Base-by-base conservation (phyloP, 2,113 vertebrate genomes). In the Chloebia gouldiae region DNA sequence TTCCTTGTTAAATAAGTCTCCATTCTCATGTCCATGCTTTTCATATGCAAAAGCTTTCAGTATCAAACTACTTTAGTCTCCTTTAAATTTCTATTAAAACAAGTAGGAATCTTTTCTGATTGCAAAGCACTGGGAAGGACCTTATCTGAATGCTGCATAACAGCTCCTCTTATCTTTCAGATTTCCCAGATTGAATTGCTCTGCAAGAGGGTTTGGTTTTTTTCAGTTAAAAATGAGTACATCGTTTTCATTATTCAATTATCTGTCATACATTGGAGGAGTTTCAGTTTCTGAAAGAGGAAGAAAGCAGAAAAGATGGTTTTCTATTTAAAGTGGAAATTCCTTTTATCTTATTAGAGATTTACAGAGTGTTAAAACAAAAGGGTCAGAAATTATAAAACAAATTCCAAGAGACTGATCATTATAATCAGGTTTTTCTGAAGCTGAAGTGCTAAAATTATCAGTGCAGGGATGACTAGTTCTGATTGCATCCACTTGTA, bases 401-500 rank as follows among this genome's bases (percentile, higher is more conserved):
- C 61, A 95, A 92, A 93, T 75, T 83, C n/a, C 76, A 82, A 84
- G 61, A 70, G 54, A 54, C 54, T 95, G 69, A 92, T 93, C 17
- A 53, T 83, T 84, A n/a, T 81, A 92, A 95, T 91, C n/a, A 87
- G 2, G 0, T 1, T 28, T 91, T 80, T 83, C 50, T 70, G 1
- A 88, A 64, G 31, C 1, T 77, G 65, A 88, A 92, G 72, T 84
- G 65, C 39, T 88, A 86, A 83, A 94, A 89, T 86, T 86, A 59
- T 72, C 79, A 77, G 3, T 91, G 42, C 37, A 84, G 54, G 22
- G 85, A 68, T 86, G 72, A 79, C 42, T 89, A 57, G 24, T 54
- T 91, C 84, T 96, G 93, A 95, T 86, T 96, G 60, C 70, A 85
- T 65, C 28, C 50, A 57, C 76, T 93, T 90, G 13, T 53, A n/a